Base-by-base conservation (phyloP, 2,113 vertebrate genomes). In the Donacobius atricapilla region DNA sequence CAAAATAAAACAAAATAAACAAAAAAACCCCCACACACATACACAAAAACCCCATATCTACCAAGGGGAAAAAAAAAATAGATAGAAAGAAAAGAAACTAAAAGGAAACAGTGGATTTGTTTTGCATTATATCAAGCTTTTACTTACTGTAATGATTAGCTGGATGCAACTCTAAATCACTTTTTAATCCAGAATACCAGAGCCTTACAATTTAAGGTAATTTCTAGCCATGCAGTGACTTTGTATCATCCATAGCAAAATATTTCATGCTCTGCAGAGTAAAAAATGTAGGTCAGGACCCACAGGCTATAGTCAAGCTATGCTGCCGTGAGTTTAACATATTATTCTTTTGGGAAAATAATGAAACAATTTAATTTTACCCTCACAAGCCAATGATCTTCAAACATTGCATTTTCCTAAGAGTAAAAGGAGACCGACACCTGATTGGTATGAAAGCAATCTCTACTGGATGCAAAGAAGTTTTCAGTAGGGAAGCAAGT, bases 261-360 rank as follows among this genome's bases (percentile, higher is more conserved):
- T 47, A 94, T 92, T 97, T 94, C 94, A 87, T 89, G 91, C 48
- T 91, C 64, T 63, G n/a, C 14, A 65, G 57, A 93, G 66, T 96
- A 75, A 93, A 77, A 95, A 97, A 97, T 85, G 70, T 86, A 96
- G 91, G 69, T 86, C 75, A 97, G 70, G 80, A 89, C 66, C 72
- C 83, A 95, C 50, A 94, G 85, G 81, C 80, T 93, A 90, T 7
- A 82, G 83, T 57, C 78, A 87, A 78, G 71, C 58, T 83, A 79
- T 45, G 70, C 69, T 92, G 39, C 78, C 88, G 17, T 93, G 87
- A 81, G 48, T 89, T 89, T 77, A 87, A 68, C 60, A 15, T 95
- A 72, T 53, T 90, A 85, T 91, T 77, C 50, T 94, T 85, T 37
- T 2, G 84, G 63, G 75, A 78, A 92, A 96, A 92, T 60, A 91